Base-by-base conservation (phyloP, 2,113 vertebrate genomes). In the Pterocles gutturalis region DNA sequence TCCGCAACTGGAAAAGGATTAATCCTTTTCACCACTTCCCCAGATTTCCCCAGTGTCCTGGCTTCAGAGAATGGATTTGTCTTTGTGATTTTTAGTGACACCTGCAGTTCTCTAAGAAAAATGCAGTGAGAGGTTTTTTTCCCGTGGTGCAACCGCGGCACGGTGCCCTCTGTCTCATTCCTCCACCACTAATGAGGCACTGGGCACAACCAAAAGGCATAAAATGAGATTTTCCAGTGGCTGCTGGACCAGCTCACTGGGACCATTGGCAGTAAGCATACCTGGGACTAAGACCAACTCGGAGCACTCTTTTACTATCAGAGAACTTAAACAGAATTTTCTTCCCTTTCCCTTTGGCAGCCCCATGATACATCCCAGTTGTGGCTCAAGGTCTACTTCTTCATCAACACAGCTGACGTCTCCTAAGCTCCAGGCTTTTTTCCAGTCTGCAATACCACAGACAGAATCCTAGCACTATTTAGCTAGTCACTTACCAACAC, bases 31-130 rank as follows among this genome's bases (percentile, higher is more conserved):
- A 85, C 62, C 29, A 25, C 31, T 90, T 94, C 6, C 55, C 31
- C 58, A 62, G 66, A 90, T 90, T 87, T 80, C 57, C 36, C 43
- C 18, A 87, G 22, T 25, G 28, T 69, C 69, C 73, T 46, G 45
- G 17, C 62, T 90, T 65, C 41, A 71, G 61, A 34, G 57, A 89
- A 65, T 17, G 6, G 61, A 45, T 81, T 71, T 71, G n/a, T 95
- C 96, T 97, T 87, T 3, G 4, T 57, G 96, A 96, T 85, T 94
- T 96, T 94, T 96, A 95, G 93, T 93, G 96, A 97, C 95, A 96
- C 84, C 96, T 97, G 94, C 96, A 96, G 96, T 95, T 96, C 91
- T 95, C 53, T 20, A 76, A 38, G 91, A 82, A 94, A 95, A 97
- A 91, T 94, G 93, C 96, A 97, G 48, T 22, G 70, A 62, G 36